Conservation (phyloP, 1,140 invertebrate species). For the Drosophila prosaltans region DNA sequence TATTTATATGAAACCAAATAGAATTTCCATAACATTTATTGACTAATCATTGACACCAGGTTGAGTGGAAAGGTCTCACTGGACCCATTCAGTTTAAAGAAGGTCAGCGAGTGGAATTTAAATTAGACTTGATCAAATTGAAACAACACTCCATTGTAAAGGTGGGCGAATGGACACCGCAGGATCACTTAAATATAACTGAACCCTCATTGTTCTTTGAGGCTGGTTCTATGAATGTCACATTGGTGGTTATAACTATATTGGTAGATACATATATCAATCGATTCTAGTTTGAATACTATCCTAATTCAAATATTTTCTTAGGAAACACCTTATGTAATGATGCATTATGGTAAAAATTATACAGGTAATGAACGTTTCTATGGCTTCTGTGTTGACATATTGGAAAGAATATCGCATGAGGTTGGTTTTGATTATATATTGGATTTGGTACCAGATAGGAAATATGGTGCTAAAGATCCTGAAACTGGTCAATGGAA, state of each 20-base stretch:
- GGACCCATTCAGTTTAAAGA: conserved; percentile 95
- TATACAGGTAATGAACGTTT: conserved; percentile 95
- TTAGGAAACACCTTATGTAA: conserved; percentile 97
- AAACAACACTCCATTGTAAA: conserved; percentile 88
- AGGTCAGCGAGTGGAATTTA: conserved; percentile 92
- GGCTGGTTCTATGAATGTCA: conserved; percentile 92
- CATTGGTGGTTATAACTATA: conserved; percentile 85
- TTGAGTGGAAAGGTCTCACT: conserved; percentile 89
- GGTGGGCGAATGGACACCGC: conserved; percentile 91
- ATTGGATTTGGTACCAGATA: conserved; percentile 95
- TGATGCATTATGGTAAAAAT: conserved; percentile 93
- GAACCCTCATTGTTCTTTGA: conserved; percentile 93
- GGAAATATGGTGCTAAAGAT: conserved; percentile 96
- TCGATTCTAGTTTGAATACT: background rate
- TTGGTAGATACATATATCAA: conserved; percentile 48
- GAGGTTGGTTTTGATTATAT: conserved; percentile 96
- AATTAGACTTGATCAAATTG: conserved; percentile 93
- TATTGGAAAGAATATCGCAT: conserved; percentile 92
- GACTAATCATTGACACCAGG: conserved; percentile 39
- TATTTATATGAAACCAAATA: conserved; percentile 81
- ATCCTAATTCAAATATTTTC: conserved; percentile 7
- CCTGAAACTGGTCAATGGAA: conserved; percentile 97
- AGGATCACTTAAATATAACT: conserved; percentile 90
- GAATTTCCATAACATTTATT: background rate
- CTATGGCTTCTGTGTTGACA: conserved; percentile 98